Evolutionary conservation across 1,140 invertebrate genomes (phyloP).

Genomic region (Drosophila grimshawi): DNA sequence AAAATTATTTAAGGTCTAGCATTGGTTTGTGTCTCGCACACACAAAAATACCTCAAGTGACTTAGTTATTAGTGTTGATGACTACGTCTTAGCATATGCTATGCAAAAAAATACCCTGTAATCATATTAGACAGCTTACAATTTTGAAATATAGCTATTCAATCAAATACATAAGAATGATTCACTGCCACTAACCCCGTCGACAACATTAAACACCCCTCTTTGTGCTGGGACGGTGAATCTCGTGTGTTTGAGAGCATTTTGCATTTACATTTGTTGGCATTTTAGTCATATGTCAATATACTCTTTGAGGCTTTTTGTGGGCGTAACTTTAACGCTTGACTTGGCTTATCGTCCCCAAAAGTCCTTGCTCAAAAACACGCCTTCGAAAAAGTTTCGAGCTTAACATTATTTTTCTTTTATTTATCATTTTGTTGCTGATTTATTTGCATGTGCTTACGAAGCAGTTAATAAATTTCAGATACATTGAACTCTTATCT

Average conservation of each 20-base stretch:
- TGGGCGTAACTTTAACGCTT: slow-evolving; percentile 68
- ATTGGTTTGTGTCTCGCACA: no score
- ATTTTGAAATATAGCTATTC: no score
- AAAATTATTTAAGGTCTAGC: no score
- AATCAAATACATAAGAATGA: not conserved
- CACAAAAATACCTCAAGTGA: no score
- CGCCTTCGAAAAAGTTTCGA: slow-evolving; percentile 34
- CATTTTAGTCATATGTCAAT: slow-evolving; percentile 71
- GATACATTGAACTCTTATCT: slow-evolving; percentile 65
- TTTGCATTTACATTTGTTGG: slow-evolving; percentile 51
- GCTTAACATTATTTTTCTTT: slow-evolving; percentile 43
- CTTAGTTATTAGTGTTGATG: no score
- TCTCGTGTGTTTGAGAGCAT: slow-evolving; percentile 39
- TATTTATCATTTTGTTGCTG: slow-evolving; percentile 44
- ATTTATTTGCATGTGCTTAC: slow-evolving; percentile 72
- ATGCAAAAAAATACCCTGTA: not conserved
- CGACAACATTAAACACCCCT: not conserved
- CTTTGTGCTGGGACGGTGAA: not conserved
- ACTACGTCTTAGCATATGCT: no score
- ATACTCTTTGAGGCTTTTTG: slow-evolving; percentile 66
- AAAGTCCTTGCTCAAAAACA: slow-evolving; percentile 24
- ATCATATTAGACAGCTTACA: not conserved
- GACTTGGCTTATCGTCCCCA: slow-evolving; percentile 48
- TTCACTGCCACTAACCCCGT: not conserved
- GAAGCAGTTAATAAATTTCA: slow-evolving; percentile 78